A percentile compares a stretch with the other conserved stretches of the same genome.
Conservation (phyloP, 1,140 invertebrate species). For the Pteromalus puparum region DNA sequence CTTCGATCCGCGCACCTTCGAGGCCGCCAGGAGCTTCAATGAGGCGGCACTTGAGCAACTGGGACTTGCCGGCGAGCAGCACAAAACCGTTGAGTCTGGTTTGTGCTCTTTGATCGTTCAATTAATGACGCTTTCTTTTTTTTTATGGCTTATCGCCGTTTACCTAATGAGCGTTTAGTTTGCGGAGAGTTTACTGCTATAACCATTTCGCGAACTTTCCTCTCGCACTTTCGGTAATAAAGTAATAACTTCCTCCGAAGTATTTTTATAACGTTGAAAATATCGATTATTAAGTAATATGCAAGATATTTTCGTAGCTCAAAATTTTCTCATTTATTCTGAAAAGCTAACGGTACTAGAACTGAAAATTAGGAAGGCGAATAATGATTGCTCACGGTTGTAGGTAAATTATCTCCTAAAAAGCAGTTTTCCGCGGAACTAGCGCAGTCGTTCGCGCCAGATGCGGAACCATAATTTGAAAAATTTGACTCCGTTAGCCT, state of each 20-base stretch:
- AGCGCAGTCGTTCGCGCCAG: not conserved
- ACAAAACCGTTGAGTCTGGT: constrained; percentile 63
- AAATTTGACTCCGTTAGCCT: constrained; percentile 8
- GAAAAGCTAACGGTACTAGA: not conserved
- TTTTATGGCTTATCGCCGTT: not conserved
- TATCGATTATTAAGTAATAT: too few relatives aligned
- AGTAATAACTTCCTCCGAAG: too few relatives aligned
- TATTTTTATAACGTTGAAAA: too few relatives aligned
- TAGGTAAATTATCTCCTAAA: not conserved
- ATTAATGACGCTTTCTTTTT: not conserved
- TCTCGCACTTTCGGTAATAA: not conserved
- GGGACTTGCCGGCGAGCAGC: constrained; percentile 56
- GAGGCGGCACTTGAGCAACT: constrained; percentile 70
- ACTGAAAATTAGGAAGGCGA: not conserved
- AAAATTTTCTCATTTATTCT: not conserved
- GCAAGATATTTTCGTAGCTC: too few relatives aligned
- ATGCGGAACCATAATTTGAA: not conserved
- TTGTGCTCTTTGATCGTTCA: constrained; percentile 27
- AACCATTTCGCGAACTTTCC: not conserved
- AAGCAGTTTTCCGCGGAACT: constrained; percentile 9
- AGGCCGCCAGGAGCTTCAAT: constrained; percentile 75
- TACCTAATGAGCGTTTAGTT: not conserved
- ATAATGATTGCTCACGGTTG: not conserved
- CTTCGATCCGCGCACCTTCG: constrained; percentile 79
- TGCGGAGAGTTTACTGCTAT: too few relatives aligned